Evolutionary conservation across 2,888 invertebrate genomes (phyloP), one percentile per base, ranked within the genome.

Genomic region (Mechanitis mazaeus): DNA sequence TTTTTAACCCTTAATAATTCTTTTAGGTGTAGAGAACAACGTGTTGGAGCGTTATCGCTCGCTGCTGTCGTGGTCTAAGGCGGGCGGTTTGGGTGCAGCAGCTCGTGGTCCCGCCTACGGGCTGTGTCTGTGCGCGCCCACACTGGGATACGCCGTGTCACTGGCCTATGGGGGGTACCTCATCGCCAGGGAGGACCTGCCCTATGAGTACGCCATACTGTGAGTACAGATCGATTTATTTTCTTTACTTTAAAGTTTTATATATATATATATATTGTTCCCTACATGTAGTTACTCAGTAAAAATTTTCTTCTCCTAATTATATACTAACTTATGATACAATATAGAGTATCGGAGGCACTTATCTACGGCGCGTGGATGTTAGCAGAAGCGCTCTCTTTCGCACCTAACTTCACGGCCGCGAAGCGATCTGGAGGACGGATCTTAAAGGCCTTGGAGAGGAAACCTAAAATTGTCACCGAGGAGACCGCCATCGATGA

Each of bases 341-440:
- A 20, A 20, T 61, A 4, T 76, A 94, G 94, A 64, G 94, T 95
- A 0, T 93, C 94, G 0, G 95, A 95, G 73, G 93, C 94, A 0
- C 83, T 95, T 45, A 94, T 95, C 71, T 94, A 94, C 75, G 95
- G 95, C 47, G 94, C 95, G 1, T 94, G 94, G 94, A 94, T 95
- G 94, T 74, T 95, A 71, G 95, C 94, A 0, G 94, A 95, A 75
- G 94, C 94, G 0, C 82, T 95, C 5, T 94, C 95, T 0, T 95
- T 94, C 79, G 94, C 95, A 3, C 95, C 95, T 0, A 94, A 93
- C 79, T 94, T 94, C 72, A 93, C 93, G 69, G 93, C 93, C 28
- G 95, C 95, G 1, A 91, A 92, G 57, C 87, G 94, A 28, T 93
- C 95, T 0, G 95, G 94, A 0, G 93, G 93, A 0, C 83, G 94